phyloP scores from a whole-genome alignment of 2,113 vertebrate species.

The Periophthalmus modestus region DNA sequence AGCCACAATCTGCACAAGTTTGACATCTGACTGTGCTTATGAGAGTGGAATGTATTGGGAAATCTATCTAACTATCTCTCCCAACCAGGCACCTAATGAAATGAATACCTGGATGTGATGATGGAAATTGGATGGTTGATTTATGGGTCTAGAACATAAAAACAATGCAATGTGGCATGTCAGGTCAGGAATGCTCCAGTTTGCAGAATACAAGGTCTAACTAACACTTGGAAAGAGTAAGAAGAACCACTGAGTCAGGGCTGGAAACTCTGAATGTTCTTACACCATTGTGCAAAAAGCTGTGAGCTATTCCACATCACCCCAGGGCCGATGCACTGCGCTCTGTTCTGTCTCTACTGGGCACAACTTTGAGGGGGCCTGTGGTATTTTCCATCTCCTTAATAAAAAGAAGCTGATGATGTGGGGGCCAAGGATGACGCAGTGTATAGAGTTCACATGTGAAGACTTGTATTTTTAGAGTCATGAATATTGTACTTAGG shows the following conservation, averaged over 20 bases:
- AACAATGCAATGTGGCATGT: slow-evolving; percentile 10
- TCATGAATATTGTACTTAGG: slow-evolving; percentile 14
- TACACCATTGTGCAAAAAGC: slow-evolving; percentile 71
- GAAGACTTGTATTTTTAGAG: slow-evolving; percentile 38
- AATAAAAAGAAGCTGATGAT: slow-evolving; percentile 36
- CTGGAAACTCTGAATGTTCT: slow-evolving; percentile 81
- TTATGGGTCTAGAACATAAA: neutral
- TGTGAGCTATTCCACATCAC: slow-evolving; percentile 72
- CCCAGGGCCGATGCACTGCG: slow-evolving; percentile 34
- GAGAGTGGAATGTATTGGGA: slow-evolving; percentile 26
- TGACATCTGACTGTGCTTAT: slow-evolving; percentile 23
- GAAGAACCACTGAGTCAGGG: slow-evolving; percentile 61
- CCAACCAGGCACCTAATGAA: slow-evolving; percentile 4
- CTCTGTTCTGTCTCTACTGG: slow-evolving; percentile 14
- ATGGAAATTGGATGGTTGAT: neutral
- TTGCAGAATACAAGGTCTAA: slow-evolving; percentile 22
- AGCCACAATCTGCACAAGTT: slow-evolving; percentile 24
- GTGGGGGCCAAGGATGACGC: slow-evolving; percentile 27
- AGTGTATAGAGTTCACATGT: slow-evolving; percentile 34
- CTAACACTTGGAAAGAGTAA: slow-evolving; percentile 16
- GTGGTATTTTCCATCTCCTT: slow-evolving; percentile 63
- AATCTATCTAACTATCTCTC: slow-evolving; percentile 17
- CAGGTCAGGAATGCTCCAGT: slow-evolving; percentile 13
- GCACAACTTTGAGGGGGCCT: slow-evolving; percentile 29
- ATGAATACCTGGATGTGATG: neutral